Evolutionary conservation across 2,888 invertebrate genomes (phyloP).

Genomic region (Penaeus monodon): DNA sequence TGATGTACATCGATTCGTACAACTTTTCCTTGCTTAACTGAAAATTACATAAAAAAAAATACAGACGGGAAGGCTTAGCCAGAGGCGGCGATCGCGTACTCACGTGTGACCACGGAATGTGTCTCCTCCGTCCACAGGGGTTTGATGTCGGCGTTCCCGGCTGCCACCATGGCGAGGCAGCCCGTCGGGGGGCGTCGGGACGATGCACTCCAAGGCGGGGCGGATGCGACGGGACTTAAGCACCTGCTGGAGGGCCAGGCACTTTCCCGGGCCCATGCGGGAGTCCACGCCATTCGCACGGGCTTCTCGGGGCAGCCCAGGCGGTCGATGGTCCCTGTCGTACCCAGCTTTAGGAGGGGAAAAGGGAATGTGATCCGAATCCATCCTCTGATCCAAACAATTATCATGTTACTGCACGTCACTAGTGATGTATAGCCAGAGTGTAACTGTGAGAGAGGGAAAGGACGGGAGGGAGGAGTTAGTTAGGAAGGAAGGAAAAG

Average conservation of each 20-base stretch:
- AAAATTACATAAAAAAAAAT: background rate
- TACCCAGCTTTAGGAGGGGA: slow-evolving; percentile 69
- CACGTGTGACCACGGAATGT: slow-evolving; percentile 50
- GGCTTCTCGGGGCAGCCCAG: slow-evolving; percentile 68
- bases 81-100: background rate
- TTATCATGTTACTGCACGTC: too few species aligned
- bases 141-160: slow-evolving; percentile 81
- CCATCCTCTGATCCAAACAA: too few species aligned
- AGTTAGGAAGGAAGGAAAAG: too few species aligned
- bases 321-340: slow-evolving; percentile 68
- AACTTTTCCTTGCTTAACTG: background rate
- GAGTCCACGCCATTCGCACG: slow-evolving; percentile 77
- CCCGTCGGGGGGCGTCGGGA: slow-evolving; percentile 76
- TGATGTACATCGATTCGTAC: background rate
- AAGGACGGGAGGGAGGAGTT: too few species aligned
- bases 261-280: slow-evolving; percentile 80
- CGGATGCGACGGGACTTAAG: slow-evolving; percentile 84
- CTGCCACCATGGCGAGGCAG: slow-evolving; percentile 81
- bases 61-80: background rate
- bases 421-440: too few species aligned
- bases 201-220: slow-evolving; percentile 83
- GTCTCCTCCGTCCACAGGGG: slow-evolving; percentile 69
- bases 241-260: slow-evolving; percentile 78
- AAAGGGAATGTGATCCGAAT: slow-evolving; percentile 12
- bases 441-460: too few species aligned